Evolutionary conservation across 2,797 vertebrate genomes (phyloP).

Genomic region (Xenops minutus): DNA sequence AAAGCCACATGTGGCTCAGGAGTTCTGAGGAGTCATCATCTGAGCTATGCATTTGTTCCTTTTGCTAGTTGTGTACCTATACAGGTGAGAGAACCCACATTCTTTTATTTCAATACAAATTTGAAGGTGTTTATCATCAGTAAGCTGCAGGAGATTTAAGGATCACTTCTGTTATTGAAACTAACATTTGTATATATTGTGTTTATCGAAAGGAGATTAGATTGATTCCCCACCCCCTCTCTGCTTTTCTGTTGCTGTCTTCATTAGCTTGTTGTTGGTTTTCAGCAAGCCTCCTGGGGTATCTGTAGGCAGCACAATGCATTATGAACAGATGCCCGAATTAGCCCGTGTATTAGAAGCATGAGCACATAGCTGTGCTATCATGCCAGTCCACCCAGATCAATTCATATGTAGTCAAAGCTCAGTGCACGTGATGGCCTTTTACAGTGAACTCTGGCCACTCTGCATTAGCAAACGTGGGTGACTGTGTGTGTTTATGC

Average conservation of each 20-base stretch:
- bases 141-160: conserved; percentile 1
- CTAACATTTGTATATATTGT: neutral
- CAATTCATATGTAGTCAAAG: neutral
- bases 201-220: neutral
- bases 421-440: neutral
- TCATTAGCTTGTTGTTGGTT: conserved; percentile 3
- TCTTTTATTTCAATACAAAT: neutral
- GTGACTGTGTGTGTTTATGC: neutral
- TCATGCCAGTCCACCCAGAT: neutral
- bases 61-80: neutral
- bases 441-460: neutral
- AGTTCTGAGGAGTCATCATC: neutral
- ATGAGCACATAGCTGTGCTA: neutral
- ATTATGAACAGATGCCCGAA: neutral
- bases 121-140: neutral
- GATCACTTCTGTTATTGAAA: neutral
- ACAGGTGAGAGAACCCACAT: neutral
- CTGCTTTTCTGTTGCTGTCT: neutral
- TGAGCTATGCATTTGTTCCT: neutral
- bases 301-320: conserved; percentile 15
- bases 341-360: neutral
- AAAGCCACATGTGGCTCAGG: neutral
- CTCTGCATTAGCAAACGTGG: neutral
- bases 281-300: conserved; percentile 12
- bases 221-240: neutral